Percentiles rank a stretch among this genome's conserved stretches.
phyloP scores from a whole-genome alignment of 35 echinoderm and acorn worm species.

The Ophiothrix spiculata region DNA sequence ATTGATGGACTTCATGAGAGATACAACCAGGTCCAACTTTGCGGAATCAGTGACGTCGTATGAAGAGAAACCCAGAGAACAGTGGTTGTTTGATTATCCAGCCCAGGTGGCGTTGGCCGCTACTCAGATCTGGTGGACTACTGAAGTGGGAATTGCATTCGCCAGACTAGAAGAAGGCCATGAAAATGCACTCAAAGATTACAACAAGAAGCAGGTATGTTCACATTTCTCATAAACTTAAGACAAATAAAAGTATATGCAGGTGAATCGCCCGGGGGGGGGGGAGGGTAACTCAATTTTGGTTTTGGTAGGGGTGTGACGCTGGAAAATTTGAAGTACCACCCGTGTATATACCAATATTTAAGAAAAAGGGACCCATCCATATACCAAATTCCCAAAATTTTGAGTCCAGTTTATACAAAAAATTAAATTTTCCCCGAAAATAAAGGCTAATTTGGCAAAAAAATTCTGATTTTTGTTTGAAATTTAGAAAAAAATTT shows the following conservation, averaged over 20 bases:
- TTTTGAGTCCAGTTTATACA: too few relatives aligned
- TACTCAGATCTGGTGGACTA: conserved; percentile 98
- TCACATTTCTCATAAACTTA: neutral
- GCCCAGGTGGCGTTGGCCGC: conserved; percentile 93
- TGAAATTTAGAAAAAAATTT: too few relatives aligned
- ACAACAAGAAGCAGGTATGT: conserved; percentile 95
- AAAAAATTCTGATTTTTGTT: too few relatives aligned
- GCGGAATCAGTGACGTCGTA: conserved; percentile 75
- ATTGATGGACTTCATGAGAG: conserved; percentile 82
- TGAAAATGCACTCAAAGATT: conserved; percentile 96
- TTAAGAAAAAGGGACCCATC: too few relatives aligned
- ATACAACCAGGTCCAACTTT: conserved; percentile 56
- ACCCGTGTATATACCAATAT: too few relatives aligned
- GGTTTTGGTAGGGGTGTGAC: too few relatives aligned
- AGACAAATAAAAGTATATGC: neutral
- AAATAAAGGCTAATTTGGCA: too few relatives aligned
- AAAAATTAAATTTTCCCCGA: too few relatives aligned
- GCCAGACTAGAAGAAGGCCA: conserved; percentile 91
- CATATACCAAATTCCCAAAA: too few relatives aligned
- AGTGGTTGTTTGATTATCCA: conserved; percentile 94
- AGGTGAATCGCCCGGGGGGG: neutral
- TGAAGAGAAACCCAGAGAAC: conserved; percentile 94
- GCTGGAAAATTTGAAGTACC: too few relatives aligned
- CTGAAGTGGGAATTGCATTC: conserved; percentile 91
- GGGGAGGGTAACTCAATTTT: too few relatives aligned